A percentile compares a stretch with the other conserved stretches of the same genome.
Evolutionary conservation across 2,113 vertebrate genomes (phyloP).

Genomic region (Accipiter virgatus): DNA sequence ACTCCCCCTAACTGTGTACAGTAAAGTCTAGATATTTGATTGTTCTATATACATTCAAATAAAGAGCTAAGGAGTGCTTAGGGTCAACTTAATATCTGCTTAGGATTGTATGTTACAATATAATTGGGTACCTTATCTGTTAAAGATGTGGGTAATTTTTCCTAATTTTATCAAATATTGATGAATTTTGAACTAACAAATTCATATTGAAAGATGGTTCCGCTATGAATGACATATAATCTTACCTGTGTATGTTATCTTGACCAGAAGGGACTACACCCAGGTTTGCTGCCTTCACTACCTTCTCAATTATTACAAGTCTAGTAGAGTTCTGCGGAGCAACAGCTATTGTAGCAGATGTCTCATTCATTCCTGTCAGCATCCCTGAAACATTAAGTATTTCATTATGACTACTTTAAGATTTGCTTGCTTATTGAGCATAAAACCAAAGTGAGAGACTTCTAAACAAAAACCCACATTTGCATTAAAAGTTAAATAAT

Average conservation of each 20-base stretch:
- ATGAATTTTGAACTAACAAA: neutral
- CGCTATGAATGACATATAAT: neutral
- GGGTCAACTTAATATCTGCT: neutral
- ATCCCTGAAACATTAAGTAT: slow-evolving; percentile 76
- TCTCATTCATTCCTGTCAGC: slow-evolving; percentile 94
- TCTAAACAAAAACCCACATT: neutral
- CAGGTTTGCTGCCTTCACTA: slow-evolving; percentile 87
- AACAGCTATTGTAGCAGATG: slow-evolving; percentile 18
- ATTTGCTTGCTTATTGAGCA: neutral
- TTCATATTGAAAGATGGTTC: neutral
- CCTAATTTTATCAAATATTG: neutral
- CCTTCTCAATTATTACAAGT: slow-evolving; percentile 77
- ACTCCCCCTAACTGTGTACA: neutral
- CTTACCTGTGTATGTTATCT: slow-evolving; percentile 84
- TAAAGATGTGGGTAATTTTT: neutral
- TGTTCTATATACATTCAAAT: neutral
- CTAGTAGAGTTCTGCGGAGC: slow-evolving; percentile 78
- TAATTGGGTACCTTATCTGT: neutral
- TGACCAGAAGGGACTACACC: slow-evolving; percentile 84
- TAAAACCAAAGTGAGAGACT: neutral
- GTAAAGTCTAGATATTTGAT: neutral
- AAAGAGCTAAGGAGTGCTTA: neutral
- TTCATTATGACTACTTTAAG: neutral
- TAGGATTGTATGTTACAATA: neutral
- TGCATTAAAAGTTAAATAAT: neutral